Percentiles rank a stretch among this genome's conserved stretches.
These are phyloP conservation scores for Junonia oenone DNA, from an alignment of 2,888 invertebrate genomes.

Conservation along the genomic window DNA sequence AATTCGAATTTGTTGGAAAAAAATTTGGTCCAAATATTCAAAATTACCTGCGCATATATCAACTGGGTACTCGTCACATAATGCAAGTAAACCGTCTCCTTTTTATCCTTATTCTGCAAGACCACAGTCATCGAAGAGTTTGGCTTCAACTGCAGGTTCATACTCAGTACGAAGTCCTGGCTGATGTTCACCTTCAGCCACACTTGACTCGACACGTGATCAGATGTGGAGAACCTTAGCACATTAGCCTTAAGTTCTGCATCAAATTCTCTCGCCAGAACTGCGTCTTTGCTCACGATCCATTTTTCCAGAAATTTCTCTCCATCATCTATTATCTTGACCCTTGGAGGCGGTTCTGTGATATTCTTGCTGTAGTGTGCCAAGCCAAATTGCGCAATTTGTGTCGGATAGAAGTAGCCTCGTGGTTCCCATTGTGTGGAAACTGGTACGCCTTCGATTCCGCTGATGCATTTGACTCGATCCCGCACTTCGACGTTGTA, in stretches of 20 bases:
- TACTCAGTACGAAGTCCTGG: slow-evolving; percentile 86
- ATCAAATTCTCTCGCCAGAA: slow-evolving; percentile 82
- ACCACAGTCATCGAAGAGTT: slow-evolving; percentile 91
- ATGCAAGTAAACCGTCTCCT: slow-evolving; percentile 88
- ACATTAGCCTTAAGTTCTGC: slow-evolving; percentile 79
- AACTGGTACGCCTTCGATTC: slow-evolving; percentile 94
- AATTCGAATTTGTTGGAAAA: no score
- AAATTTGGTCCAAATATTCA: neutral
- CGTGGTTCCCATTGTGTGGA: slow-evolving; percentile 98
- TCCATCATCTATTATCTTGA: slow-evolving; percentile 86
- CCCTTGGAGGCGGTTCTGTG: slow-evolving; percentile 89
- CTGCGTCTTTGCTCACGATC: slow-evolving; percentile 85
- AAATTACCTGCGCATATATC: slow-evolving; percentile 84
- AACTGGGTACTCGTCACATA: slow-evolving; percentile 87
- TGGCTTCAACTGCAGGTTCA: slow-evolving; percentile 84
- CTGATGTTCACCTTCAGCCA: slow-evolving; percentile 76
- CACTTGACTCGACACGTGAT: slow-evolving; percentile 84
- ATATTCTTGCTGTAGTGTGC: slow-evolving; percentile 98
- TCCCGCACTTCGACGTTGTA: slow-evolving; percentile 98
- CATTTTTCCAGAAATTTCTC: slow-evolving; percentile 84
- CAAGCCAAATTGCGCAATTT: slow-evolving; percentile 98
- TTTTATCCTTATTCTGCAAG: slow-evolving; percentile 86
- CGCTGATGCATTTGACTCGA: slow-evolving; percentile 97
- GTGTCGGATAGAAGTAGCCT: slow-evolving; percentile 98
- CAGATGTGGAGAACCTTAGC: slow-evolving; percentile 86